These are phyloP conservation scores for Idaea dimidiata DNA, from an alignment of 2,888 invertebrate species.

Conservation along the genomic window DNA sequence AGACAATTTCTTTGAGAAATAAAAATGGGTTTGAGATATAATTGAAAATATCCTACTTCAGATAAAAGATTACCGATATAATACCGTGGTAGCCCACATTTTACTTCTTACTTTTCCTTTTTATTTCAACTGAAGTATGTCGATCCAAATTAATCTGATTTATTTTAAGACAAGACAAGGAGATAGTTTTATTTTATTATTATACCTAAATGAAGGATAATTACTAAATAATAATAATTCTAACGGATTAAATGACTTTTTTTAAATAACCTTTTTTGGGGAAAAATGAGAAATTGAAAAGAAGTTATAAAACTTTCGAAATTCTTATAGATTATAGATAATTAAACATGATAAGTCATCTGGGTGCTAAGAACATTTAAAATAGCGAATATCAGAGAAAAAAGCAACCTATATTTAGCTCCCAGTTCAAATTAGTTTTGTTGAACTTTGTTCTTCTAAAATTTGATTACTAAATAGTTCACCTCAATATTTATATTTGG, in stretches of 20 bases:
- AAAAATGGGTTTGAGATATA: neutral
- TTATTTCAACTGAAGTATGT: neutral
- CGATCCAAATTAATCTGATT: neutral
- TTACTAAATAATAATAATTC: no score
- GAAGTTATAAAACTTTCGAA: no score
- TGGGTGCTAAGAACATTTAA: no score
- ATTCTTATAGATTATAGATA: no score
- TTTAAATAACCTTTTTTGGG: no score
- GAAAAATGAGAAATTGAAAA: no score
- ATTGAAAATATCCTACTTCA: neutral
- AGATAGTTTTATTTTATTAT: neutral
- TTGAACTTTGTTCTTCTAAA: neutral
- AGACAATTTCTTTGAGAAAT: neutral
- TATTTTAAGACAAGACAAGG: neutral
- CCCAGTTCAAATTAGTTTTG: neutral
- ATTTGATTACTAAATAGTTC: conserved; percentile 1
- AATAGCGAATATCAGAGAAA: no score
- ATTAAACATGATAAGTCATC: no score
- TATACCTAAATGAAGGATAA: neutral
- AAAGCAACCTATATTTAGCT: neutral
- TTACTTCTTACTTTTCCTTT: neutral
- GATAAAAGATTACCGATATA: neutral
- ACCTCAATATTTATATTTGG: neutral
- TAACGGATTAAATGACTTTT: no score
- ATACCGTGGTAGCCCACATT: neutral